Conservation (phyloP, 2,797 vertebrate species). For the Pangasius sanitwongsei region DNA sequence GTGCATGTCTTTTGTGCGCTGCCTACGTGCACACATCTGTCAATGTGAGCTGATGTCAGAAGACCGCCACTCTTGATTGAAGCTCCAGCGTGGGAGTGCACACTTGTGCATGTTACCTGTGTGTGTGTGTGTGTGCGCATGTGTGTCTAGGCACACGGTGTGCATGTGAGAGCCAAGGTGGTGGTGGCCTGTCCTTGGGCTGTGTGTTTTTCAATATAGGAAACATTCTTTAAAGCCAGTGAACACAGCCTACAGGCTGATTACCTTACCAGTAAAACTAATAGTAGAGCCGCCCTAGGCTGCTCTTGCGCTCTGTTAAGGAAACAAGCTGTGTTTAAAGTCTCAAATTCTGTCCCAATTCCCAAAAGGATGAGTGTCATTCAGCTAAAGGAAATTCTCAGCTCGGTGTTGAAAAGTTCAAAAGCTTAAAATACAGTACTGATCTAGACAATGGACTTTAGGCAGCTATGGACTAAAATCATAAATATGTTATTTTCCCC, state of each 20-base stretch:
- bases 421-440: slow-evolving; percentile 52
- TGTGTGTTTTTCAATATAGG: slow-evolving; percentile 52
- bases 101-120: slow-evolving; percentile 5
- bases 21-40: slow-evolving; percentile 46
- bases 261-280: slow-evolving; percentile 82
- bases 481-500: slow-evolving; percentile 40
- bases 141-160: slow-evolving; percentile 5
- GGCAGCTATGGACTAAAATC: slow-evolving; percentile 49
- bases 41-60: slow-evolving; percentile 38
- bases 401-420: slow-evolving; percentile 52
- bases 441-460: slow-evolving; percentile 43
- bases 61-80: slow-evolving; percentile 27
- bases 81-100: slow-evolving; percentile 25
- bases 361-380: slow-evolving; percentile 51
- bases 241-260: slow-evolving; percentile 64
- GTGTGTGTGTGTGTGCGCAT: slow-evolving; percentile 18
- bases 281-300: slow-evolving; percentile 69
- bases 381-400: slow-evolving; percentile 46
- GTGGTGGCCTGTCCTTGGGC: slow-evolving; percentile 60
- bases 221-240: slow-evolving; percentile 50
- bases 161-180: slow-evolving; percentile 39
- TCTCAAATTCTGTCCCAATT: slow-evolving; percentile 42
- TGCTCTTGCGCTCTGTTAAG: slow-evolving; percentile 57
- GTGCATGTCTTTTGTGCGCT: slow-evolving; percentile 30
- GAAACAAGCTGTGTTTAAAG: slow-evolving; percentile 56